Evolutionary conservation across 2,797 vertebrate species (phyloP), one percentile per base, ranked within the genome.

Genomic region (Pangasius djambal): DNA sequence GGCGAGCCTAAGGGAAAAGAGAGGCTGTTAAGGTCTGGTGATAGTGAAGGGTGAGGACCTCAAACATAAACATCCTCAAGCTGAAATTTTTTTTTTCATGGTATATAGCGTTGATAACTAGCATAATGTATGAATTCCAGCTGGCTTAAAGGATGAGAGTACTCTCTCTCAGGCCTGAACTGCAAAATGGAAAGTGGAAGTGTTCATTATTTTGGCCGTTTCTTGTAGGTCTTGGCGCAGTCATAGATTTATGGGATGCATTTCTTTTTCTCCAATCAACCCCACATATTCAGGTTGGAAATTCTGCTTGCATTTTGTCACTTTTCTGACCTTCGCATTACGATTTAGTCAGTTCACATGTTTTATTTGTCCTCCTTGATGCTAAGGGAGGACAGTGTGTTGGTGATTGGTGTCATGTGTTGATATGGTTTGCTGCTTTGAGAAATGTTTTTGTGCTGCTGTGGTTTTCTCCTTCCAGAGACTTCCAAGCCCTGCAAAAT

Each of bases 251-350:
- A 37, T 37, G 31, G 28, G 28, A 59, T 25, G 9, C 1, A 89
- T 92, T 92, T 87, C 67, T 70, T 88, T 81, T 89, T 25, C 91
- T 87, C 86, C 88, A 83, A 90, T 82, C 90, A 91, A 82, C 34
- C 55, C 87, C 91, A 78, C 88, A 86, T 87, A 88, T 85, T 91
- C 90, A 88, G 87, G 88, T 84, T 89, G 90, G 92, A 95, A 93
- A 93, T 93, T 89, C 89, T 67, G 22, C 86, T 94, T 88, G 90
- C 92, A 92, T 93, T 92, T 93, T 91, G 87, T 88, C 90, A 18
- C 82, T 91, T 88, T 88, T 92, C 88, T 94, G 87, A 88, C 88
- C 90, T 91, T 79, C 91, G 81, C 1, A 25, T 91, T 52, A n/a
- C 40, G 55, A 82, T 86, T 83, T 86, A 65, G 57, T 67, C 77